Base-by-base conservation (phyloP, 1,140 invertebrate genomes). In the Drosophila repletoides region DNA sequence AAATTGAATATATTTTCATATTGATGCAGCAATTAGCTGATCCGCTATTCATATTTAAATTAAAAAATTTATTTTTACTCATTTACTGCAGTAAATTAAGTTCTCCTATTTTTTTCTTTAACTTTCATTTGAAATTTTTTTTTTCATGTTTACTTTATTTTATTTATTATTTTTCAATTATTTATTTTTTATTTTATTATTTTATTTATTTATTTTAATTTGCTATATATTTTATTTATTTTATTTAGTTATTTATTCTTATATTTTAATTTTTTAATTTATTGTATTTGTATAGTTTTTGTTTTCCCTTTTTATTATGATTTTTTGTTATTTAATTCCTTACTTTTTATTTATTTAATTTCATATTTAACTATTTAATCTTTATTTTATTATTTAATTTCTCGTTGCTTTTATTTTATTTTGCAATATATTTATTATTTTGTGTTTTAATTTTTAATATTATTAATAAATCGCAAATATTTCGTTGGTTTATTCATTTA, bases 271-370 rank as follows among this genome's bases (percentile, higher is more conserved):
- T 6, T 29, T 29, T 29, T 9, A 9, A 17, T 33, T 10, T 12
- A 3, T 12, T 3, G 12, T 34, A 12, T 34, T 31, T 22, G 33
- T 48, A 33, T 9, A n/a, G 6, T 40, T 10, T 40, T 26, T 4
- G n/a, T 33, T 51, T 52, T 45, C 22, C 9, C n/a, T 52, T 38
- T 34, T 12, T 15, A 33, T 33, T n/a, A 24, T 24, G 19, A 24
- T 22, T 43, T 43, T 12, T 3, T 15, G 19, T 38, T 19, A 17
- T 38, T 52, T 2, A 34, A 9, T 34, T 52, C 15, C 34, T 15
- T 29, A 31, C 29, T 12, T 19, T 31, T 31, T 31, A 9, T 31
- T 31, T 7, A 7, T 31, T 31, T 7, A 7, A 7, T 7, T 31
- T 31, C n/a, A 31, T 31, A 5, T 7, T 31, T 31, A 7, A 4